These are phyloP conservation scores for Poecilia velifera DNA, from an alignment of 2,797 vertebrate species.

Conservation along the genomic window DNA sequence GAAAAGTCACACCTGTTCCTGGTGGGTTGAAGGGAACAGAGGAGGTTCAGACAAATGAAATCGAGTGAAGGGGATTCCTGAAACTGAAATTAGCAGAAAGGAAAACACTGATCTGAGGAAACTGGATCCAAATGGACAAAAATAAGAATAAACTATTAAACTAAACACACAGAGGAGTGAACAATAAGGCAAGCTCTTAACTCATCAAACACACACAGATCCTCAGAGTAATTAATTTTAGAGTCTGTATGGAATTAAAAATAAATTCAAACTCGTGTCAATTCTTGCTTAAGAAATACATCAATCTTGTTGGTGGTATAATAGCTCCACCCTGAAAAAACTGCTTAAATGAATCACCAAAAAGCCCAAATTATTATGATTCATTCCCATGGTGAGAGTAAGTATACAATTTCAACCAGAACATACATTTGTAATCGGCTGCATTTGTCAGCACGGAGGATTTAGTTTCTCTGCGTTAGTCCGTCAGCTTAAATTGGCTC, in stretches of 20 bases:
- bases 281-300: background rate
- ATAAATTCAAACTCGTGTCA: background rate
- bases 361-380: background rate
- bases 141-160: background rate
- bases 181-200: background rate
- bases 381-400: too few species aligned
- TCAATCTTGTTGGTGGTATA: background rate
- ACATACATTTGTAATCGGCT: background rate
- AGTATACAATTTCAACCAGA: background rate
- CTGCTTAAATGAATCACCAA: background rate
- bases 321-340: background rate
- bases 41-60: background rate
- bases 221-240: background rate
- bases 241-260: background rate
- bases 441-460: background rate
- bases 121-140: background rate
- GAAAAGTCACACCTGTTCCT: background rate
- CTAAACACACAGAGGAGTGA: background rate
- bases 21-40: background rate
- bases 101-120: background rate
- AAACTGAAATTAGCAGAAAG: background rate
- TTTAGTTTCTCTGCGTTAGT: background rate
- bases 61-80: background rate
- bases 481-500: background rate
- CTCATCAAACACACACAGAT: background rate